phyloP scores from a whole-genome alignment of 2,888 invertebrate species.

The Andrena hattorfiana region DNA sequence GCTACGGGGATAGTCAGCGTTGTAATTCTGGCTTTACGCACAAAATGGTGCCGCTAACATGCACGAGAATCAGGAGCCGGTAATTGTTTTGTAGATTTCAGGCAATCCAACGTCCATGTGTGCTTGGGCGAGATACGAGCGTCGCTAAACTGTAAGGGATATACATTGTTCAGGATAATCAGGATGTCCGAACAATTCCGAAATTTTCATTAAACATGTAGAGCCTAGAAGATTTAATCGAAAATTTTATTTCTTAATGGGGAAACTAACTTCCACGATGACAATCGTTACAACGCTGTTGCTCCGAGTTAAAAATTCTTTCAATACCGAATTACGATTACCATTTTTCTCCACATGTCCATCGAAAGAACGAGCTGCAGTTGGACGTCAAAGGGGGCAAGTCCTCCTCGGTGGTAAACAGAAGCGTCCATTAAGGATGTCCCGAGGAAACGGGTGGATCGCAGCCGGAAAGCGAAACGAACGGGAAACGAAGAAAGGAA shows the following conservation, averaged over 20 bases:
- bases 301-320: no score
- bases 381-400: slow-evolving; percentile 6
- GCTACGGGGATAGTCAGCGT: not conserved
- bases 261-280: no score
- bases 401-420: slow-evolving; percentile 25
- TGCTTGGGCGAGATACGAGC: not conserved
- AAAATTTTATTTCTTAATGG: no score
- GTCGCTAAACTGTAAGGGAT: slow-evolving; percentile 1
- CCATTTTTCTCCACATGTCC: not conserved
- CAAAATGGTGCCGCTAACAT: slow-evolving; percentile 25
- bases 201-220: not conserved
- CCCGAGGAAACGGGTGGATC: slow-evolving; percentile 22
- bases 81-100: slow-evolving; percentile 37
- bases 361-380: not conserved
- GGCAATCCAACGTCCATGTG: slow-evolving; percentile 13
- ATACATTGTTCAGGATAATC: slow-evolving; percentile 1
- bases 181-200: not conserved
- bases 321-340: no score
- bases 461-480: slow-evolving; percentile 24
- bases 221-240: no score
- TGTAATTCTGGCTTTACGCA: slow-evolving; percentile 24
- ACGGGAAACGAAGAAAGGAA: slow-evolving; percentile 5
- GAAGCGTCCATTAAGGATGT: slow-evolving; percentile 34
- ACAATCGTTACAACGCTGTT: no score
- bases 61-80: slow-evolving; percentile 10